These are phyloP conservation scores for Botrylloides violaceus DNA, from an alignment of 23 tunicate genomes.

Conservation along the genomic window DNA sequence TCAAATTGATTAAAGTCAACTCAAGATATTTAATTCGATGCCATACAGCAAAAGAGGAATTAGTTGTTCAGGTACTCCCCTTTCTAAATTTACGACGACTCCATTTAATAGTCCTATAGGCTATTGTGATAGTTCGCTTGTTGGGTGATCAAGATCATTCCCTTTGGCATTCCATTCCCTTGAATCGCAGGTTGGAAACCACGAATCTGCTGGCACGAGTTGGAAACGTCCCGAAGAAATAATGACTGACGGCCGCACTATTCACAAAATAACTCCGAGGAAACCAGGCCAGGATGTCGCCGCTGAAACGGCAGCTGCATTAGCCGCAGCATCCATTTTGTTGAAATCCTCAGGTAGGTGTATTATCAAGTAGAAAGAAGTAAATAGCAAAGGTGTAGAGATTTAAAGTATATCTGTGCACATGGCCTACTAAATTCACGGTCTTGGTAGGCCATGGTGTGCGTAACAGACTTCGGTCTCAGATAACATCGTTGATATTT, in stretches of 20 bases:
- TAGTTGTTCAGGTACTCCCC: conserved; percentile 83
- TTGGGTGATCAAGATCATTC: too few species aligned
- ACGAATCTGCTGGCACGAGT: conserved; percentile 13
- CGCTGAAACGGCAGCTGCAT: conserved; percentile 74
- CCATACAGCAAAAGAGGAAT: conserved; percentile 19
- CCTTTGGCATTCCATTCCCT: not conserved
- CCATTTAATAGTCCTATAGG: too few species aligned
- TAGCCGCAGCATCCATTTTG: conserved; percentile 60
- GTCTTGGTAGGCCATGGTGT: too few species aligned
- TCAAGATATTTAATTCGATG: conserved; percentile 63
- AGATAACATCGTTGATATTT: too few species aligned
- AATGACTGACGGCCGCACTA: conserved; percentile 1
- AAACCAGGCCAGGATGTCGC: conserved; percentile 68
- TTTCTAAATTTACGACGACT: too few species aligned
- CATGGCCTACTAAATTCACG: too few species aligned
- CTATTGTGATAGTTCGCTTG: too few species aligned
- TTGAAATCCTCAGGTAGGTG: conserved; percentile 55
- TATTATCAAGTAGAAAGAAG: too few species aligned
- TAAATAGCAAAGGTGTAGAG: too few species aligned
- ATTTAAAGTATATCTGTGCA: too few species aligned
- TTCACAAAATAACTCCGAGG: conserved; percentile 21
- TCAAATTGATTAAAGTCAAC: conserved; percentile 38
- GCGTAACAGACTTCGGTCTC: too few species aligned
- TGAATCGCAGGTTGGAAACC: conserved; percentile 49
- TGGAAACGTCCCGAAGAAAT: conserved; percentile 69